A percentile compares a stretch with the other conserved stretches of the same genome.
Evolutionary conservation across 2,113 vertebrate genomes (phyloP).

Genomic region (Dolichallabes microphthalmus): DNA sequence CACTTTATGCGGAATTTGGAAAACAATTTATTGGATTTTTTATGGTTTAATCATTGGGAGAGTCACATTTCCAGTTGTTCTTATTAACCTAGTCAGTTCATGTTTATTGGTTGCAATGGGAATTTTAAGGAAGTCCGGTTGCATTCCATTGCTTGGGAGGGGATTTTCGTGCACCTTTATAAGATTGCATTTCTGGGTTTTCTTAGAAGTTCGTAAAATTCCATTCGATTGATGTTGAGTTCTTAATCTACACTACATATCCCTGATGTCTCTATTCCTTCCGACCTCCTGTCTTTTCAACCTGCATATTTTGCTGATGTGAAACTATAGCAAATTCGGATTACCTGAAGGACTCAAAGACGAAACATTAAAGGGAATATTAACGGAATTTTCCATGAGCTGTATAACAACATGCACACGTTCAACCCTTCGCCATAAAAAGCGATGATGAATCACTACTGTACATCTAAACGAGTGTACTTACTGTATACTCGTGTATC

Average conservation of each 20-base stretch:
- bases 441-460: background rate
- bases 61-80: too few relatives aligned
- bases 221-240: background rate
- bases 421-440: background rate
- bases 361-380: background rate
- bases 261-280: too few relatives aligned
- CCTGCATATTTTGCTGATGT: too few relatives aligned
- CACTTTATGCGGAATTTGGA: too few relatives aligned
- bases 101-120: background rate
- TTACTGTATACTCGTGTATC: background rate
- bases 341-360: too few relatives aligned
- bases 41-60: too few relatives aligned
- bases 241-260: background rate
- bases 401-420: background rate
- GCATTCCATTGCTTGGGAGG: too few relatives aligned
- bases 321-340: too few relatives aligned
- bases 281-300: too few relatives aligned
- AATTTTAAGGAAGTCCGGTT: background rate
- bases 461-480: background rate
- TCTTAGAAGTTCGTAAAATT: background rate
- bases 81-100: too few relatives aligned
- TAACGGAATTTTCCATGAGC: background rate
- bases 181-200: background rate
- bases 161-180: too few relatives aligned
- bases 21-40: too few relatives aligned